Evolutionary conservation across 2,888 invertebrate species (phyloP).

Genomic region (Sinodicranocentrus sp.): DNA sequence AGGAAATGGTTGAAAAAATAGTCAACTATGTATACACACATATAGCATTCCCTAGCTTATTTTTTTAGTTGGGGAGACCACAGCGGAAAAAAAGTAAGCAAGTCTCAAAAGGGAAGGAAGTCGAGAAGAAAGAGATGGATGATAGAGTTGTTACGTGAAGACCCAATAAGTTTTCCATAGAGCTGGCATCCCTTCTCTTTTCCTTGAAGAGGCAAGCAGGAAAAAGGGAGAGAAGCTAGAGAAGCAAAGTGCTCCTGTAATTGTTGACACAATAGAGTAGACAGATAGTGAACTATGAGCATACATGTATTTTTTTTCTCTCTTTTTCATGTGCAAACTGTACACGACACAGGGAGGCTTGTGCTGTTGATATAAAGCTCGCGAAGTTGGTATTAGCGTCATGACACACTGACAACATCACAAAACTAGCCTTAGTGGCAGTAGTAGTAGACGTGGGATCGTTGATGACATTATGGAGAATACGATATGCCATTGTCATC

Average conservation of each 20-base stretch:
- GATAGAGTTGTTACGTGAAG: constrained; percentile 62
- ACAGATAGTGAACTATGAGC: neutral
- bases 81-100: constrained; percentile 34
- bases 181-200: constrained; percentile 38
- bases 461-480: constrained; percentile 39
- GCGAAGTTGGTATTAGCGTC: constrained; percentile 14
- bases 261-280: constrained; percentile 68
- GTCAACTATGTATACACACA: constrained; percentile 6
- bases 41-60: too few species aligned
- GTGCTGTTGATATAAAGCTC: neutral
- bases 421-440: constrained; percentile 24
- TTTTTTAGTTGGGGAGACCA: neutral
- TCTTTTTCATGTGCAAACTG: neutral
- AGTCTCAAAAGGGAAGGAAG: constrained; percentile 64
- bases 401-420: constrained; percentile 62
- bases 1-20: constrained; percentile 13
- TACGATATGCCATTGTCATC: constrained; percentile 34
- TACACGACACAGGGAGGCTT: too few species aligned
- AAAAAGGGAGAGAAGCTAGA: neutral
- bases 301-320: neutral
- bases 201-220: neutral
- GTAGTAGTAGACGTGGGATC: constrained; percentile 26
- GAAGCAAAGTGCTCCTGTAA: constrained; percentile 59
- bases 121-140: constrained; percentile 66
- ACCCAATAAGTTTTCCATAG: constrained; percentile 55